Evolutionary conservation across 2,888 invertebrate species (phyloP).

Genomic region (Dasypolia templi): DNA sequence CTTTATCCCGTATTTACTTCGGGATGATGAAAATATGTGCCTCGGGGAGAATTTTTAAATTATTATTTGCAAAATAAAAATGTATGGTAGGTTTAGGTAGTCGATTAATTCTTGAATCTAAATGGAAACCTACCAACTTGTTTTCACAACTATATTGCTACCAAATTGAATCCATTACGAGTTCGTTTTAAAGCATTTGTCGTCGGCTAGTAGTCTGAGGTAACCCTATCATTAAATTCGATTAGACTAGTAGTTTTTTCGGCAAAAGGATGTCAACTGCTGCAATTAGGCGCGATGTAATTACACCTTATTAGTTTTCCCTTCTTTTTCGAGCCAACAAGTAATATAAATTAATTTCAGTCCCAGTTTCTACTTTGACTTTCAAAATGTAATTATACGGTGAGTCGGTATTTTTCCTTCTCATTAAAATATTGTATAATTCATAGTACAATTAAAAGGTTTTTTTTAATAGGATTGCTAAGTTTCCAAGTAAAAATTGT

Average conservation of each 20-base stretch:
- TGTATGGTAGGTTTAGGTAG: not conserved
- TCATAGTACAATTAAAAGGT: constrained; percentile 43
- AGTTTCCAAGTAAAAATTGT: constrained; percentile 36
- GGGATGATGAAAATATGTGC: constrained; percentile 28
- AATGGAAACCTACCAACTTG: not conserved
- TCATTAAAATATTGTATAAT: constrained; percentile 51
- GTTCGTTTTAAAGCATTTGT: constrained; percentile 43
- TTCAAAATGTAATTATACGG: constrained; percentile 74
- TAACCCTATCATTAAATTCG: constrained; percentile 85
- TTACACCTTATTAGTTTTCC: constrained; percentile 84
- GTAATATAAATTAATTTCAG: constrained; percentile 81
- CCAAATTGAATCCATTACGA: constrained; percentile 18
- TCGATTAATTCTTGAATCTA: not conserved
- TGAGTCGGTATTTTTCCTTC: constrained; percentile 54
- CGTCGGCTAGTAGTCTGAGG: constrained; percentile 44
- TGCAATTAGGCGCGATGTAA: constrained; percentile 83
- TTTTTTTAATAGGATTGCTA: constrained; percentile 19
- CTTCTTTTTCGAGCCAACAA: constrained; percentile 74
- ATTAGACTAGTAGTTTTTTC: constrained; percentile 79
- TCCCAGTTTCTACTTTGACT: constrained; percentile 75
- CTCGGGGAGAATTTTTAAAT: constrained; percentile 16
- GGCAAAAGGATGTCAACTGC: constrained; percentile 84
- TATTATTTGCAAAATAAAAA: constrained; percentile 10
- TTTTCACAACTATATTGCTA: constrained; percentile 1
- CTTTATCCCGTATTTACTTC: constrained; percentile 55